These are phyloP conservation scores for Paradisaea rubra DNA, from an alignment of 2,113 vertebrate species.

Conservation along the genomic window DNA sequence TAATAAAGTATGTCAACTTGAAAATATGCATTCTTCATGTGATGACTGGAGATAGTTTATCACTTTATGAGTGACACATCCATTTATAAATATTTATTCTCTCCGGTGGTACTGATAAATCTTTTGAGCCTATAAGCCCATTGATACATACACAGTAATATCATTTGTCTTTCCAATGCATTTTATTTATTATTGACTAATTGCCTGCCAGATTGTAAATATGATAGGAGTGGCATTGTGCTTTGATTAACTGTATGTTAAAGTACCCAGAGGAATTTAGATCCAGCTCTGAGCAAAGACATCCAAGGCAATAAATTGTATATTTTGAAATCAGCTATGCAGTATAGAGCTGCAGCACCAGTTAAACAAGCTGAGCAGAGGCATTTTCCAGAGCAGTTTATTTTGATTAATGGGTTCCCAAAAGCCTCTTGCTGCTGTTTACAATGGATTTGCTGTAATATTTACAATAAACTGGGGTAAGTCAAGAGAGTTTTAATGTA, in stretches of 20 bases:
- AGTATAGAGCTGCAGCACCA: slow-evolving; percentile 51
- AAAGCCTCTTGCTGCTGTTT: slow-evolving; percentile 76
- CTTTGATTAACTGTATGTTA: slow-evolving; percentile 70
- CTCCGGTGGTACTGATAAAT: slow-evolving; percentile 66
- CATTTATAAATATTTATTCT: slow-evolving; percentile 70
- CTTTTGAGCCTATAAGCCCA: slow-evolving; percentile 62
- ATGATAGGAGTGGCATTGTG: slow-evolving; percentile 64
- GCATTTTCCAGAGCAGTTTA: slow-evolving; percentile 69
- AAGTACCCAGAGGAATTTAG: slow-evolving; percentile 60
- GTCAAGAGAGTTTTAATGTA: slow-evolving; percentile 61
- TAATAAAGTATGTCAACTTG: slow-evolving; percentile 58
- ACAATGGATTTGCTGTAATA: slow-evolving; percentile 79
- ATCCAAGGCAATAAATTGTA: slow-evolving; percentile 73
- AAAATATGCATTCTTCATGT: slow-evolving; percentile 62
- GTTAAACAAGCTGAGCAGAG: slow-evolving; percentile 74
- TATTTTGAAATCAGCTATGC: slow-evolving; percentile 69
- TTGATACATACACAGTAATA: slow-evolving; percentile 56
- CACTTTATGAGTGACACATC: slow-evolving; percentile 51
- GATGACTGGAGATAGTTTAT: slow-evolving; percentile 60
- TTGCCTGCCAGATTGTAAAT: slow-evolving; percentile 76
- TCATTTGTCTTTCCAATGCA: slow-evolving; percentile 56
- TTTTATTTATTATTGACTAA: slow-evolving; percentile 73
- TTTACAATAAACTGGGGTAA: slow-evolving; percentile 76
- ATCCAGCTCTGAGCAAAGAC: slow-evolving; percentile 57
- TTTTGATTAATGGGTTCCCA: slow-evolving; percentile 84